A percentile compares a stretch with the other conserved stretches of the same genome.
Evolutionary conservation across 2,797 vertebrate genomes (phyloP).

Genomic region (Catharus ustulatus): DNA sequence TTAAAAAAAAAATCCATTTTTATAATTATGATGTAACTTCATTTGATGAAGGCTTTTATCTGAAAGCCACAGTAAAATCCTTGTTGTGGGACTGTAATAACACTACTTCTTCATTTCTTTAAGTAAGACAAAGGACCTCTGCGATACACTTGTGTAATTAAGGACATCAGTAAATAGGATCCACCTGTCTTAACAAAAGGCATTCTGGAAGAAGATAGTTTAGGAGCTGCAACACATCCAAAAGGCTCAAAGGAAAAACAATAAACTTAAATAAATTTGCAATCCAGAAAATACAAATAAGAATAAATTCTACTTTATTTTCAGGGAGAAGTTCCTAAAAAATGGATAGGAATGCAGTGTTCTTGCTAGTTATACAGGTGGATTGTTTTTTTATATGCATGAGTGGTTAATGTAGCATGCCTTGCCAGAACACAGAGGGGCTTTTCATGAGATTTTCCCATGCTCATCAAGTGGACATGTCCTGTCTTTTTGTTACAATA

Average conservation of each 20-base stretch:
- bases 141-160: not conserved
- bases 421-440: not conserved
- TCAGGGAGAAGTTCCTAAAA: not conserved
- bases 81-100: not conserved
- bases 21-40: not conserved
- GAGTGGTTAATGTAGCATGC: not conserved
- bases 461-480: not conserved
- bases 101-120: not conserved
- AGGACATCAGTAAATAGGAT: not conserved
- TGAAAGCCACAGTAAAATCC: not conserved
- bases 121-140: not conserved
- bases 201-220: not conserved
- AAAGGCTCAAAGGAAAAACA: not conserved
- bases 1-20: not conserved
- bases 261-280: not conserved
- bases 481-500: not conserved
- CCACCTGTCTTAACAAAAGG: not conserved
- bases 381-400: not conserved
- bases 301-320: not conserved
- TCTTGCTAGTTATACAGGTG: not conserved
- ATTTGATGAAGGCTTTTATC: not conserved
- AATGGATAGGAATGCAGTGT: not conserved
- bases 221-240: not conserved
- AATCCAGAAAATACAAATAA: not conserved
- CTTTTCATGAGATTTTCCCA: not conserved